Evolutionary conservation across 2,113 vertebrate genomes (phyloP).

Genomic region (Pollachius pollachius): DNA sequence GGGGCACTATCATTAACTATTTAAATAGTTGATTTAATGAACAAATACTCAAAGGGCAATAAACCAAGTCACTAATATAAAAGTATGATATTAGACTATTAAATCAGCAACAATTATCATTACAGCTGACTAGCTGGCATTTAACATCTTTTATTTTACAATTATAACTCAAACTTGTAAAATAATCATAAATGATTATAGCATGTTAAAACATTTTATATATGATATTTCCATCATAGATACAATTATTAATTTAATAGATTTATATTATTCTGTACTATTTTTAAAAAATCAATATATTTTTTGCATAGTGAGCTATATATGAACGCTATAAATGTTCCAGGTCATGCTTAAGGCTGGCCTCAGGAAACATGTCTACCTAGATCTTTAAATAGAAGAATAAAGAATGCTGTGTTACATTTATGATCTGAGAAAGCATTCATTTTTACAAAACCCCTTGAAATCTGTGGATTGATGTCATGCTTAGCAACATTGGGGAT

Average conservation of each 20-base stretch:
- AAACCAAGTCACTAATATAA: neutral
- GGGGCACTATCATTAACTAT: conserved; percentile 23
- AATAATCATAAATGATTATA: neutral
- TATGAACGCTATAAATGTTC: neutral
- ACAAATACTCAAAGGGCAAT: conserved; percentile 17
- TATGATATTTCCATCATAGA: neutral
- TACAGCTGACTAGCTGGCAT: too few species aligned
- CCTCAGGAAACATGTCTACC: neutral
- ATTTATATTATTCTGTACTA: too few species aligned
- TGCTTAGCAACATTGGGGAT: neutral
- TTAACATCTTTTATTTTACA: too few species aligned
- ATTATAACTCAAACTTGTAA: too few species aligned
- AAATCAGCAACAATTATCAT: too few species aligned
- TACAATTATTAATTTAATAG: too few species aligned
- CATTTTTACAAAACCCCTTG: neutral
- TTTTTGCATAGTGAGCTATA: neutral
- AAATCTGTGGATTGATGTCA: neutral
- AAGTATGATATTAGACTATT: neutral
- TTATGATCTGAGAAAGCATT: neutral
- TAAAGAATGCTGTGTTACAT: neutral
- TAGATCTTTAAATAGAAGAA: neutral
- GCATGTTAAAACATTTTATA: neutral
- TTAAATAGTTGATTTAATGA: conserved; percentile 25
- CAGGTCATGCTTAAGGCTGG: neutral
- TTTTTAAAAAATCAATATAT: too few species aligned